Evolutionary conservation across 1,140 invertebrate species (phyloP).

Genomic region (Ostrea denselamellosa): DNA sequence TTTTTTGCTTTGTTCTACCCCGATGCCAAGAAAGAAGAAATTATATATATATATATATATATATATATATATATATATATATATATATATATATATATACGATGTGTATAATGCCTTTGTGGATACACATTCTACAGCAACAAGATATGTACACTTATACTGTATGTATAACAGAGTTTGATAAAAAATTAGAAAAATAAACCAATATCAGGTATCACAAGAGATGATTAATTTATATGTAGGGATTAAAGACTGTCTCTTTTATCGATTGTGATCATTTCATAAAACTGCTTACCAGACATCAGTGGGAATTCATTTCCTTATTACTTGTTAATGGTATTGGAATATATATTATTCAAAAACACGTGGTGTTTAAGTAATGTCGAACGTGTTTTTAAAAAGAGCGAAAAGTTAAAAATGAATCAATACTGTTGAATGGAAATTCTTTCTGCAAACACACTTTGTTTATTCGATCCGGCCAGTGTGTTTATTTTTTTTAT

Average conservation of each 20-base stretch:
- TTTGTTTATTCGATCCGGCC: conserved; percentile 3
- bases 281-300: background rate
- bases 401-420: conserved; percentile 26
- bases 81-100: no score
- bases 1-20: no score
- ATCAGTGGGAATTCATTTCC: background rate
- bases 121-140: no score
- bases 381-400: background rate
- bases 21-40: no score
- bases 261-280: background rate
- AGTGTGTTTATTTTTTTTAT: conserved; percentile 1
- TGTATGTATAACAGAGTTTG: no score
- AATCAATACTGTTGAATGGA: conserved; percentile 28
- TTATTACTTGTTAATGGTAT: background rate
- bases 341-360: background rate
- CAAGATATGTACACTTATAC: no score
- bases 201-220: no score
- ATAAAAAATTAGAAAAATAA: no score
- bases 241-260: background rate
- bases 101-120: no score
- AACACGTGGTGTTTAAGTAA: background rate
- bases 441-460: conserved; percentile 18
- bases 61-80: no score
- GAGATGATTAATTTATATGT: no score
- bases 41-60: no score